Evolutionary conservation across 2,888 invertebrate genomes (phyloP).

Genomic region (Mesorhabditis sp.): DNA sequence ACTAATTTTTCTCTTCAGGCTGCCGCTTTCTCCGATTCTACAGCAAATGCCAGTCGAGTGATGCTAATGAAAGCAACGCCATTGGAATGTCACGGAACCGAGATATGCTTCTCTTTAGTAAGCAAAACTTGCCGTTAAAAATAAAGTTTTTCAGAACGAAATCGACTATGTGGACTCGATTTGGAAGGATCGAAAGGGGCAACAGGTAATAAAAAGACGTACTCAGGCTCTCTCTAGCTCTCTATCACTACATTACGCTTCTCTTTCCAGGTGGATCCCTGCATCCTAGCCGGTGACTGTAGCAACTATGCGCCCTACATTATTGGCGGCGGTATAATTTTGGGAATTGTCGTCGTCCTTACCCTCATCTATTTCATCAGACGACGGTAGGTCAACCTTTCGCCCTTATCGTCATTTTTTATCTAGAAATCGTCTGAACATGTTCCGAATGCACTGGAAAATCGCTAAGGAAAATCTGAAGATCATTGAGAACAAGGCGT

Average conservation of each 20-base stretch:
- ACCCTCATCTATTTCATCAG: constrained; percentile 1
- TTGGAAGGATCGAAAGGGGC: too few species aligned
- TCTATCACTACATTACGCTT: too few species aligned
- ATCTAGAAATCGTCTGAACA: constrained; percentile 23
- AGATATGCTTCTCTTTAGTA: neutral
- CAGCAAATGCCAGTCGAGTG: constrained; percentile 7
- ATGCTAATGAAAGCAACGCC: constrained; percentile 12
- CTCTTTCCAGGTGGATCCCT: constrained; percentile 21
- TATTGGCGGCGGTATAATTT: neutral
- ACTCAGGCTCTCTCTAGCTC: too few species aligned
- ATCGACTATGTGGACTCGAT: too few species aligned
- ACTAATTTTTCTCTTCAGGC: constrained; percentile 3
- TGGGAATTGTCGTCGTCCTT: constrained; percentile 13
- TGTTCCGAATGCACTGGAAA: constrained; percentile 50
- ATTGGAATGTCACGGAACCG: constrained; percentile 6
- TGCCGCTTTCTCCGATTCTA: constrained; percentile 9
- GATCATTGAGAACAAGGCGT: constrained; percentile 46
- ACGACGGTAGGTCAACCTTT: neutral
- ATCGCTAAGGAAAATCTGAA: constrained; percentile 38
- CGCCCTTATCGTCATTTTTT: neutral
- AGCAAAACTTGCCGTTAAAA: neutral
- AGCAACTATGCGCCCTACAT: constrained; percentile 19
- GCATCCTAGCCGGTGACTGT: constrained; percentile 25
- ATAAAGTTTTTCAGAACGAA: too few species aligned
- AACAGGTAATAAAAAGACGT: too few species aligned